Conservation (phyloP, 2,888 invertebrate genomes). For the Yponomeuta sedellus region DNA sequence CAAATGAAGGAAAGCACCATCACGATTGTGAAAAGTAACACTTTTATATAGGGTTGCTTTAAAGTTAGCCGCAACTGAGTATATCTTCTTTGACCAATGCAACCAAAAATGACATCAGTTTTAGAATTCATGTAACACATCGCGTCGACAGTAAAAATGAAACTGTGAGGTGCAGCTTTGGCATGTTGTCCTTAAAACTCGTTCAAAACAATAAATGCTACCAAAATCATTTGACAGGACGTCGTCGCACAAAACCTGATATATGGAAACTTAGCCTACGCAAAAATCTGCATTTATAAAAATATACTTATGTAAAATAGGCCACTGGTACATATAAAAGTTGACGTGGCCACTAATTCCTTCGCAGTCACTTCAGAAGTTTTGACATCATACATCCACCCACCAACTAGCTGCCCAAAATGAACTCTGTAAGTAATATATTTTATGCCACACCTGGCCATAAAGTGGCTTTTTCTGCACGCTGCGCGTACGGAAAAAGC, state of each 20-base stretch:
- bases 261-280: neutral
- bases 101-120: too few relatives aligned
- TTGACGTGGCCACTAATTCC: constrained; percentile 30
- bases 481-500: too few relatives aligned
- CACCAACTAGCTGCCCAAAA: constrained; percentile 33
- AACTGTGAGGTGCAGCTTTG: neutral
- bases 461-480: too few relatives aligned
- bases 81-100: too few relatives aligned
- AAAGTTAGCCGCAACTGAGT: too few relatives aligned
- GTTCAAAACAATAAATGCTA: neutral
- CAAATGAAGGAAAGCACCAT: too few relatives aligned
- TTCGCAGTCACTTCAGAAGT: constrained; percentile 38
- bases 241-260: neutral
- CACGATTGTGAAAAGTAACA: too few relatives aligned
- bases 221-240: neutral
- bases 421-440: constrained; percentile 54
- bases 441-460: too few relatives aligned
- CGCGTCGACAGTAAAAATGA: too few relatives aligned
- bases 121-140: too few relatives aligned
- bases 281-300: constrained; percentile 1
- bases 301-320: constrained; percentile 44
- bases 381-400: constrained; percentile 30
- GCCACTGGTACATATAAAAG: constrained; percentile 40
- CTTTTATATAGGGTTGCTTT: too few relatives aligned
- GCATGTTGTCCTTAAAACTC: neutral